phyloP scores from a whole-genome alignment of 2,797 vertebrate species.

The Enteromius afrohamiltoni region DNA sequence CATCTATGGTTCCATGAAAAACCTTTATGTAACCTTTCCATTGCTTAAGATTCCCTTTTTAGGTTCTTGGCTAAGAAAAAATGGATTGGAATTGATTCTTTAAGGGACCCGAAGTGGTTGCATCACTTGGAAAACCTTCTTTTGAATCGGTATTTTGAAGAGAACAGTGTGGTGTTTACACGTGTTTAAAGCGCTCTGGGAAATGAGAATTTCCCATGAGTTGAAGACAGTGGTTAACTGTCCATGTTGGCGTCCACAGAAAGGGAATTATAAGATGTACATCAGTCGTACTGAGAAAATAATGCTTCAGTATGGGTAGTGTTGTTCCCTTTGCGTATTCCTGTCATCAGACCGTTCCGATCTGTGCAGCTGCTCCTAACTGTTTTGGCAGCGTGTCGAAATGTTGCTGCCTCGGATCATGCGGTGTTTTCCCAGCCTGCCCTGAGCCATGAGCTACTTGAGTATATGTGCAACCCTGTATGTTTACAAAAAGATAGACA shows the following conservation, averaged over 20 bases:
- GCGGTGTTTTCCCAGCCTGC: constrained; percentile 3
- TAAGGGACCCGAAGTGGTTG: not conserved
- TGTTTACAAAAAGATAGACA: not conserved
- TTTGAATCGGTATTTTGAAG: not conserved
- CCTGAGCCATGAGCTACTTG: constrained; percentile 13
- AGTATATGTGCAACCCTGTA: not conserved
- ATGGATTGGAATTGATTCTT: not conserved
- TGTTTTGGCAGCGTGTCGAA: constrained; percentile 16
- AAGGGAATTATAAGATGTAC: not conserved
- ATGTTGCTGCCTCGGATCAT: not conserved
- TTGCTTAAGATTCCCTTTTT: not conserved
- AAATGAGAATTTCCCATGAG: not conserved
- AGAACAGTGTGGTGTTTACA: constrained; percentile 2
- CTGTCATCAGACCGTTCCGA: not conserved
- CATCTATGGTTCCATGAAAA: not conserved
- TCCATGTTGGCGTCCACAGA: constrained; percentile 3
- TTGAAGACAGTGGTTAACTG: constrained; percentile 6
- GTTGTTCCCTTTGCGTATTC: not conserved
- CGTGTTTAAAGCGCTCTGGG: not conserved
- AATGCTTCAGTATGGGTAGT: not conserved
- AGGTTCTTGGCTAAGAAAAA: not conserved
- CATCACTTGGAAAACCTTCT: not conserved
- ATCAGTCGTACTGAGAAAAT: not conserved
- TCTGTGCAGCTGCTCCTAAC: constrained; percentile 9
- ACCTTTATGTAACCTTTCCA: not conserved